These are phyloP conservation scores for Scaptomyza hsui DNA, from an alignment of 1,140 invertebrate species.

Conservation along the genomic window DNA sequence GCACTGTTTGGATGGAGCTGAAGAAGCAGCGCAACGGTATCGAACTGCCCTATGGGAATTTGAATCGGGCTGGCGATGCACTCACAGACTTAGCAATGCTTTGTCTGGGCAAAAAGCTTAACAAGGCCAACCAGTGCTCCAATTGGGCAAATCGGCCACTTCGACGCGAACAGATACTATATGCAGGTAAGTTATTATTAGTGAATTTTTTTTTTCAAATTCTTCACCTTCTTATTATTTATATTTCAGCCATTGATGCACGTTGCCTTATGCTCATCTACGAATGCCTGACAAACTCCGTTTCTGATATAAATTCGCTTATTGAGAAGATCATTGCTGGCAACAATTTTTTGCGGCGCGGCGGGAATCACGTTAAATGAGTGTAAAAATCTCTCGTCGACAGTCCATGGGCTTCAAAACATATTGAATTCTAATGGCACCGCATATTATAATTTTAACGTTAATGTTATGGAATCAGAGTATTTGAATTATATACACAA, in stretches of 20 bases:
- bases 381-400: conserved; percentile 21
- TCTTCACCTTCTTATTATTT: neutral
- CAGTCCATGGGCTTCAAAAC: neutral
- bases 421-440: conserved; percentile 29
- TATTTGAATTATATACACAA: conserved; percentile 72
- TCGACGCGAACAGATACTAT: conserved; percentile 88
- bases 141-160: conserved; percentile 93
- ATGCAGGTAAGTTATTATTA: conserved; percentile 88
- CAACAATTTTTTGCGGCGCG: conserved; percentile 64
- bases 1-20: conserved; percentile 72
- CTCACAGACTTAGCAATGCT: conserved; percentile 88
- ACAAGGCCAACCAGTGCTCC: conserved; percentile 93
- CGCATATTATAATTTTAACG: conserved; percentile 35
- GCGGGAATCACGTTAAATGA: conserved; percentile 69
- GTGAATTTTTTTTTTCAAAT: too few relatives aligned
- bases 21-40: conserved; percentile 59
- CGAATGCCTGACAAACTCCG: conserved; percentile 84
- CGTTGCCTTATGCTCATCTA: conserved; percentile 91
- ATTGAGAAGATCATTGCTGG: conserved; percentile 84
- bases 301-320: conserved; percentile 86
- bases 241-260: conserved; percentile 89
- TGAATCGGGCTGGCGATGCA: conserved; percentile 61
- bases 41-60: conserved; percentile 66
- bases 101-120: conserved; percentile 89
- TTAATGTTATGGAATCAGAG: conserved; percentile 61